These are phyloP conservation scores for Cetonia aurata DNA, from an alignment of 2,888 invertebrate genomes.

Conservation along the genomic window DNA sequence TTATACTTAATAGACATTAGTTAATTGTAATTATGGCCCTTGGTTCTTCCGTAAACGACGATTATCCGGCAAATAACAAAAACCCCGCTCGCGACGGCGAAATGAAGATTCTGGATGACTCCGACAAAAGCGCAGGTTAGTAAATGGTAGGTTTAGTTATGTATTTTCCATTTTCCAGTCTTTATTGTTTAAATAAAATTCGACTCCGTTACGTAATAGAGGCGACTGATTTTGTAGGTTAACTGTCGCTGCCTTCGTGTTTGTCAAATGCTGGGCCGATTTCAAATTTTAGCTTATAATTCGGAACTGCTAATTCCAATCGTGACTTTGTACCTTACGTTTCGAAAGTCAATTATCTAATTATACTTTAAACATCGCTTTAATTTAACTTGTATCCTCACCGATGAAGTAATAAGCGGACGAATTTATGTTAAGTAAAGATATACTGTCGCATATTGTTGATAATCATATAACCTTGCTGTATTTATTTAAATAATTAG, in stretches of 20 bases:
- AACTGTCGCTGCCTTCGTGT: conserved; percentile 37
- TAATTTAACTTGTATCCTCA: neutral
- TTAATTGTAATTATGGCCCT: conserved; percentile 40
- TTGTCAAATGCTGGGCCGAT: conserved; percentile 17
- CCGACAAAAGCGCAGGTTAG: conserved; percentile 42
- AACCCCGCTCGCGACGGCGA: conserved; percentile 39
- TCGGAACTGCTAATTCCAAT: neutral
- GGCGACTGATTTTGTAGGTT: conserved; percentile 34
- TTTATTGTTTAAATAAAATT: conserved; percentile 20
- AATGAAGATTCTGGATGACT: conserved; percentile 40
- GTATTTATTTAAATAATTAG: too few relatives aligned
- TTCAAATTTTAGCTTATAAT: conserved; percentile 10
- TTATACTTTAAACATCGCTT: conserved; percentile 11
- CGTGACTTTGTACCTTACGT: conserved; percentile 16
- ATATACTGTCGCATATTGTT: too few relatives aligned
- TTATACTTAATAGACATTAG: conserved; percentile 23
- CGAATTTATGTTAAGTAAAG: too few relatives aligned
- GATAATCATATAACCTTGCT: too few relatives aligned
- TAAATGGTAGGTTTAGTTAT: conserved; percentile 10
- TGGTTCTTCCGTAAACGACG: conserved; percentile 45
- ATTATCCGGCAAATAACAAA: conserved; percentile 42
- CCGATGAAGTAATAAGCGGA: too few relatives aligned
- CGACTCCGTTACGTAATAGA: conserved; percentile 35
- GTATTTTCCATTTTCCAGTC: conserved; percentile 10
- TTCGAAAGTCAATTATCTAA: conserved; percentile 16